These are phyloP conservation scores for Accipiter virgatus DNA, from an alignment of 2,113 vertebrate genomes.

Conservation along the genomic window DNA sequence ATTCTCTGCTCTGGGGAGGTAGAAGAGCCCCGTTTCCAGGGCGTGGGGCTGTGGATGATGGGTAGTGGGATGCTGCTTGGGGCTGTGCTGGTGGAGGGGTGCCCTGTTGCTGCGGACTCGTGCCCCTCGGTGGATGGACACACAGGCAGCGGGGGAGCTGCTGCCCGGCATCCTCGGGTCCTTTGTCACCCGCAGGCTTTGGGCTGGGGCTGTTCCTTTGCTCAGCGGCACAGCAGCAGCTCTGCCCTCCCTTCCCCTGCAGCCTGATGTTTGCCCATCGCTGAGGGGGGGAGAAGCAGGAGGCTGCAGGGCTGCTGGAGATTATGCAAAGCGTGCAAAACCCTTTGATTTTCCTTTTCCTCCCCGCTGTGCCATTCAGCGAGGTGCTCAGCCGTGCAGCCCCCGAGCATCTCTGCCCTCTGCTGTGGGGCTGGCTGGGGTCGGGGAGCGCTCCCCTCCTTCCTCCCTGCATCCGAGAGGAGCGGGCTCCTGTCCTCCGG, in stretches of 20 bases:
- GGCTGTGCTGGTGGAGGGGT: accelerated
- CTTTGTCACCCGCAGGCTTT: neutral
- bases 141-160: neutral
- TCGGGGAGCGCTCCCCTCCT: accelerated
- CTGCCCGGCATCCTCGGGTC: neutral
- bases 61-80: accelerated
- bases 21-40: neutral
- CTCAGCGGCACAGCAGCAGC: neutral
- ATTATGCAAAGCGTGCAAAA: accelerated
- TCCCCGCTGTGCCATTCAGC: neutral
- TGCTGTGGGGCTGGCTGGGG: neutral
- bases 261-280: neutral
- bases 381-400: accelerated
- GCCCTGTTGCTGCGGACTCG: accelerated
- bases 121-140: neutral
- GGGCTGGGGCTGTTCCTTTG: neutral
- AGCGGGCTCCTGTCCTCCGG: accelerated
- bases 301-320: neutral
- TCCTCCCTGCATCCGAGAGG: neutral
- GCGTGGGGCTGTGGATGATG: accelerated
- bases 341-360: neutral
- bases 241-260: neutral
- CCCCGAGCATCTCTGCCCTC: neutral
- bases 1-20: neutral
- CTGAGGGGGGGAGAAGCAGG: neutral